A percentile compares a stretch with the other conserved stretches of the same genome.
These are phyloP conservation scores for Psilopogon haemacephalus DNA, from an alignment of 2,113 vertebrate species.

Conservation along the genomic window DNA sequence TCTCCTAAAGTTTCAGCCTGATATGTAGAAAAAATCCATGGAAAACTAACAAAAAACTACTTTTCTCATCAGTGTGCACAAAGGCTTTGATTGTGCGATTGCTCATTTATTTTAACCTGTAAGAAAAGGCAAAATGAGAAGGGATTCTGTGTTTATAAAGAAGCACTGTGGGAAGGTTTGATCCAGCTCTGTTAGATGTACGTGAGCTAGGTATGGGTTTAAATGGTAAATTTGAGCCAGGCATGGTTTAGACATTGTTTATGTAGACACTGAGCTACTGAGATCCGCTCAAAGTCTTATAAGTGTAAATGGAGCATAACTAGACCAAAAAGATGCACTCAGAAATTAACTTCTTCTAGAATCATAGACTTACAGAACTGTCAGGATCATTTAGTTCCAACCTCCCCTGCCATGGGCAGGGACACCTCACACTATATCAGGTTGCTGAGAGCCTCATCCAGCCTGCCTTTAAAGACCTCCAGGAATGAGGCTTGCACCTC, in stretches of 20 bases:
- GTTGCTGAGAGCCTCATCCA: too few relatives aligned
- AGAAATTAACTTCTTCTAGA: background rate
- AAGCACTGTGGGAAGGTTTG: background rate
- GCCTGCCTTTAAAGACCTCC: too few relatives aligned
- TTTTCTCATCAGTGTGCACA: background rate
- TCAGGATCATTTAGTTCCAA: too few relatives aligned
- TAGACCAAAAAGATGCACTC: background rate
- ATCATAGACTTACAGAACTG: too few relatives aligned
- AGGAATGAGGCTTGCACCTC: too few relatives aligned
- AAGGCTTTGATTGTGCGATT: background rate
- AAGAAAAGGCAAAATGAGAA: background rate
- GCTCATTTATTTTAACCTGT: background rate
- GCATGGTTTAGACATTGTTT: background rate
- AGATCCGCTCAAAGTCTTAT: rapidly evolving
- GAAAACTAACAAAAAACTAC: background rate
- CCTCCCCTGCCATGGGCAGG: too few relatives aligned
- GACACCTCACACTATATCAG: too few relatives aligned
- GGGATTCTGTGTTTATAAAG: background rate
- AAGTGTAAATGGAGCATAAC: background rate
- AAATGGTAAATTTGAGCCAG: background rate
- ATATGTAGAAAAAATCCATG: background rate
- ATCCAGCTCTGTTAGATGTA: background rate
- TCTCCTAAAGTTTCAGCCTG: background rate
- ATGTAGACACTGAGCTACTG: background rate
- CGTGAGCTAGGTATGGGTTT: background rate